phyloP scores from a whole-genome alignment of 2,797 vertebrate genomes.

The Oreonectes daqikongensis region DNA sequence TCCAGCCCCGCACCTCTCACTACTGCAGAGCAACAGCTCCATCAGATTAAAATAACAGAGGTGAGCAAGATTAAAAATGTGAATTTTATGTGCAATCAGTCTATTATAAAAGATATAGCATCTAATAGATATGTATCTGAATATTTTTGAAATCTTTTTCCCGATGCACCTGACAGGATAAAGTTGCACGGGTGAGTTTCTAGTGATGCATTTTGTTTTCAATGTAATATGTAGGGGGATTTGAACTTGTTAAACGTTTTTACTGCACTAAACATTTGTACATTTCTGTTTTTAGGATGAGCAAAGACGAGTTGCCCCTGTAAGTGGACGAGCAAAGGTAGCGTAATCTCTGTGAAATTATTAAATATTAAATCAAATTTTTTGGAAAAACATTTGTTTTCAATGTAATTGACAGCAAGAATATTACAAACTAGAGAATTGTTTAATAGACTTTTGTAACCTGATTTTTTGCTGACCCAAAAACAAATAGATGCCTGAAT shows the following conservation, averaged over 20 bases:
- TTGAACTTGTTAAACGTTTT: conserved; percentile 1
- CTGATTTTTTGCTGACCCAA: too few relatives aligned
- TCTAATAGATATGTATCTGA: conserved; percentile 3
- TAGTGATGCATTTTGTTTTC: conserved; percentile 23
- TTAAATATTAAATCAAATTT: too few relatives aligned
- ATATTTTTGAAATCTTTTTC: conserved; percentile 26
- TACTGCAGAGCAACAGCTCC: conserved; percentile 89
- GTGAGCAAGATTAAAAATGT: conserved; percentile 66
- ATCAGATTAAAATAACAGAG: conserved; percentile 94
- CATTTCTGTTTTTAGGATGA: conserved; percentile 71
- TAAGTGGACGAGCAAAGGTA: conserved; percentile 76
- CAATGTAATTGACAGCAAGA: too few relatives aligned
- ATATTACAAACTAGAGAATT: too few relatives aligned
- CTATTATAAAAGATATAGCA: background rate
- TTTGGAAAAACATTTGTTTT: background rate
- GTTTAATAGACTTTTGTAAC: too few relatives aligned
- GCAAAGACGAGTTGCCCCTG: conserved; percentile 70
- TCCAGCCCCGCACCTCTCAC: conserved; percentile 89
- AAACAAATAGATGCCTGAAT: too few relatives aligned
- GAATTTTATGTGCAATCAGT: too few relatives aligned
- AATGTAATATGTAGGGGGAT: background rate
- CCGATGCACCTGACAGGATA: conserved; percentile 70
- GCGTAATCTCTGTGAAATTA: background rate
- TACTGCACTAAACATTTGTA: too few relatives aligned
- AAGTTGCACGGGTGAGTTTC: conserved; percentile 77